Evolutionary conservation across 92 coral and sea anemone genomes (phyloP).

Genomic region (Palythoa grandis): DNA sequence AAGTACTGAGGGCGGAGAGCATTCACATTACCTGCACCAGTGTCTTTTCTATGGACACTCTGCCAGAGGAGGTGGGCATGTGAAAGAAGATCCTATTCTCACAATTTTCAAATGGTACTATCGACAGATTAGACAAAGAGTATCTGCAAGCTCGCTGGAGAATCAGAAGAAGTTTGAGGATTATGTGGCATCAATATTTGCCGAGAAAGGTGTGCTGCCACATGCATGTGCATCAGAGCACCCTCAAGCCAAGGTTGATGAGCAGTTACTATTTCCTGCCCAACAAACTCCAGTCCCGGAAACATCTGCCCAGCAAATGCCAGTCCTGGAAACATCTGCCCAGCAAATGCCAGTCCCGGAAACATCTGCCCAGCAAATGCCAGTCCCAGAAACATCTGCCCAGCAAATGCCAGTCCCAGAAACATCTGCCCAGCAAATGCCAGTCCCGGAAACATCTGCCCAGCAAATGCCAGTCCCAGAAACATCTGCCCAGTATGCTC

Average conservation of each 20-base stretch:
- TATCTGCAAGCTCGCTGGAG: neutral
- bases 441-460: too few species aligned
- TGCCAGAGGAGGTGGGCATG: conserved; percentile 33
- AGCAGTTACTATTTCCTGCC: neutral
- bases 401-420: neutral
- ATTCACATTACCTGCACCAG: conserved; percentile 46
- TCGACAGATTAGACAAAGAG: conserved; percentile 13
- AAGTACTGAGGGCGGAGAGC: conserved; percentile 53
- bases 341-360: neutral
- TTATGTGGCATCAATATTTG: conserved; percentile 8
- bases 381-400: too few species aligned
- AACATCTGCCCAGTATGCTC: neutral
- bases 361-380: neutral
- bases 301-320: neutral
- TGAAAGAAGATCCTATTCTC: conserved; percentile 40
- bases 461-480: neutral
- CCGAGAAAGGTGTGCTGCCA: conserved; percentile 2
- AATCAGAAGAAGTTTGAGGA: conserved; percentile 12
- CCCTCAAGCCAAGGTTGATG: conserved; percentile 4
- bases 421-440: conserved; percentile 2
- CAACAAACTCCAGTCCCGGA: neutral
- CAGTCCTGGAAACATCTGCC: neutral
- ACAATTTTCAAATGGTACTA: conserved; percentile 44
- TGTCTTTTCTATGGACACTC: conserved; percentile 23
- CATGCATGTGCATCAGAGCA: neutral